phyloP scores from a whole-genome alignment of 2,797 vertebrate species.

The Graptemys geographica region DNA sequence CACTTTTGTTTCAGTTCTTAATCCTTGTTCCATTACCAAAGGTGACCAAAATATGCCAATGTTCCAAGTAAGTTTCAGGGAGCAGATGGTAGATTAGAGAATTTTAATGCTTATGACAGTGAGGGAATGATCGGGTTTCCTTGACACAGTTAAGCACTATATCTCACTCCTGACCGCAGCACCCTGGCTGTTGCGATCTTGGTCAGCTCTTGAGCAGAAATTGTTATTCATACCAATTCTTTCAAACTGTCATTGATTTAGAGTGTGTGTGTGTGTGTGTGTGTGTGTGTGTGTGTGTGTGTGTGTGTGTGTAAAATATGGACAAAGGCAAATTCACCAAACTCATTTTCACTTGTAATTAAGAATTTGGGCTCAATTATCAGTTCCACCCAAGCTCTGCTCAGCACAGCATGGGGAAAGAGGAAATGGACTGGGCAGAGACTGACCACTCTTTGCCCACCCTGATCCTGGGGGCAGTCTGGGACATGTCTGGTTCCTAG shows the following conservation, averaged over 20 bases:
- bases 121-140: background rate
- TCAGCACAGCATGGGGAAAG: background rate
- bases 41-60: background rate
- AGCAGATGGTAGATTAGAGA: background rate
- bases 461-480: background rate
- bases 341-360: background rate
- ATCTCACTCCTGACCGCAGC: background rate
- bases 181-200: too few species aligned
- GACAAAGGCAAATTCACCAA: background rate
- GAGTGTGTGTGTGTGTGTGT: background rate
- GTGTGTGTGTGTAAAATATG: background rate
- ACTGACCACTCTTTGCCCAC: background rate
- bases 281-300: background rate
- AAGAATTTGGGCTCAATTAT: background rate
- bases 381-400: background rate
- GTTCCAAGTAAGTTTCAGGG: background rate
- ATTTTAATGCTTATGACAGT: background rate
- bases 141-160: background rate
- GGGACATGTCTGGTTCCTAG: background rate
- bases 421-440: background rate
- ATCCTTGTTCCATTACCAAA: background rate
- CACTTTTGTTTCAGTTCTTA: too few species aligned
- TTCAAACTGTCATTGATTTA: background rate
- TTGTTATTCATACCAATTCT: background rate
- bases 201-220: background rate